A percentile compares a stretch with the other conserved stretches of the same genome.
phyloP scores from a whole-genome alignment of 2,888 invertebrate genomes.

The Polietes domitor region DNA sequence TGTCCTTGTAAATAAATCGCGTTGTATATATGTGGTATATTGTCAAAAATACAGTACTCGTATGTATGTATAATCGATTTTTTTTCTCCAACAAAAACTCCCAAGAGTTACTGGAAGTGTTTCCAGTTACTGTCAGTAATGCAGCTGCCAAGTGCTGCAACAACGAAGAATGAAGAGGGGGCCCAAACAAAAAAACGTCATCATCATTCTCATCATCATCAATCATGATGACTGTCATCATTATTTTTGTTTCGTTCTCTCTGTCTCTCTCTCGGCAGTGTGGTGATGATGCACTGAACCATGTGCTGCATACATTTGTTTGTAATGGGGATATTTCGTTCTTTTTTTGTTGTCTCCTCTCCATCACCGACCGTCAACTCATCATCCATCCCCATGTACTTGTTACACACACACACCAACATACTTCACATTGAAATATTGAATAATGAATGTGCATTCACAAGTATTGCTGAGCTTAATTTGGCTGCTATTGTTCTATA shows the following conservation, averaged over 20 bases:
- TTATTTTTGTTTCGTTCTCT: conserved; percentile 5
- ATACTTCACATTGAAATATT: not conserved
- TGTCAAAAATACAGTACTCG: conserved; percentile 6
- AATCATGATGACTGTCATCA: conserved; percentile 37
- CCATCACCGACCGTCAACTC: not conserved
- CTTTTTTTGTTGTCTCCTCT: not conserved
- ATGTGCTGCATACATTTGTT: not conserved
- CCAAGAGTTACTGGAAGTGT: not conserved
- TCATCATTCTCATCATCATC: conserved; percentile 33
- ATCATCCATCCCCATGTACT: not conserved
- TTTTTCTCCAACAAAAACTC: conserved; percentile 4
- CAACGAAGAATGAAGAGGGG: not conserved
- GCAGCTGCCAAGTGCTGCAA: conserved; percentile 1
- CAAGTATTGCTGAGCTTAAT: conserved; percentile 41
- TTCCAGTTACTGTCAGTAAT: conserved; percentile 36
- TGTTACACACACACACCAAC: not conserved
- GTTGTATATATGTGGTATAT: not conserved
- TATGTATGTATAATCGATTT: conserved; percentile 29
- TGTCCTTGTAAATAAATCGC: too few species aligned
- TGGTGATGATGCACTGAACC: not conserved
- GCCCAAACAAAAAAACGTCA: conserved; percentile 5
- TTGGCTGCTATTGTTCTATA: conserved; percentile 46
- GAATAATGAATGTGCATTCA: conserved; percentile 39
- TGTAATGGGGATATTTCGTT: conserved; percentile 12
- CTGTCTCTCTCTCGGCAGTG: not conserved